Base-by-base conservation (phyloP, 1,140 invertebrate species). In the Drosophila pruinosa region DNA sequence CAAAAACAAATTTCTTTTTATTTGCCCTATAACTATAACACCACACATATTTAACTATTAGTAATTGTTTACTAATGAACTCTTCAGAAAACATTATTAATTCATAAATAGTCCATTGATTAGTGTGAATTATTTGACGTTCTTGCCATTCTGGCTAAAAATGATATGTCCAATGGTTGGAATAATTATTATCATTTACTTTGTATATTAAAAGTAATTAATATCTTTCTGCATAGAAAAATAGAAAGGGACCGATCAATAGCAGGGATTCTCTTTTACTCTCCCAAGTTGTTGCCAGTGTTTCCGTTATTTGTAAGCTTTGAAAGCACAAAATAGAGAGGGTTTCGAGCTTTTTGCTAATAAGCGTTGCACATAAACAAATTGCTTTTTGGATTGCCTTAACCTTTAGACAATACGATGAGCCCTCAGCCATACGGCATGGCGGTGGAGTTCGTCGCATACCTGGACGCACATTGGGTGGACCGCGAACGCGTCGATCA, bases 361-460 rank as follows among this genome's bases (percentile, higher is more conserved):
- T 22, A 4, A 2, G 21, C 19, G 7, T 22, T n/a, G 41, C 8
- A 19, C 6, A 21, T n/a, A 12, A 52, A 52, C 8, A 34, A 17
- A 52, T 36, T 36, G 48, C 14, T 26, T 48, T 28, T 22, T 28
- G 10, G 24, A 17, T 83, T 92, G 91, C 93, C 93, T 95, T 95
- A 94, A 95, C 92, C 79, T 26, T 48, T 79, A 86, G 82, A 83
- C 38, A 83, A 89, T 90, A 95, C 94, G 97, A 98, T 93, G 97
- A 98, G 92, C 96, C 97, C 65, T 93, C 94, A 89, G 94, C 95
- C 72, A 96, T 95, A 79, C 93, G 96, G 72, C 96, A 97, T 92
- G 94, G 94, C 58, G 95, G 94, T 73, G 95, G 94, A 67, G 95
- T 97, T 52, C 94, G 97, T 69, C 95, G 97, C 71, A 97, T 98